Evolutionary conservation across 1,140 invertebrate species (phyloP), one percentile per base, ranked within the genome.

Genomic region (Euschistus heros): DNA sequence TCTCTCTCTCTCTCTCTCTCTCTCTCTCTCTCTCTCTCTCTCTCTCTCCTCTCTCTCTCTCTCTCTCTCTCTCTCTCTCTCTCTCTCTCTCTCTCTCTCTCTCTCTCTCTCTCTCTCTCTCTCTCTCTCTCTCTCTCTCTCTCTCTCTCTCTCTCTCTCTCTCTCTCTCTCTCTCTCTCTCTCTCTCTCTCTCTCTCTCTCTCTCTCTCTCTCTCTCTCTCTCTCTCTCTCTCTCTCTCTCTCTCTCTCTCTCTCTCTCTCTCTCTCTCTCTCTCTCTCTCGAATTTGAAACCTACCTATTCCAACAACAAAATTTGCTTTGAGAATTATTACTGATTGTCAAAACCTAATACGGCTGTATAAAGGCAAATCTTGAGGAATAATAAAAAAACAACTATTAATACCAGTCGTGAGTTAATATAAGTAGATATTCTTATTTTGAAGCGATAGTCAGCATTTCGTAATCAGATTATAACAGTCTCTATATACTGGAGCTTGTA

Each of bases 21-120:
- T 54, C 52, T 54, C 52, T 54, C 52, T 54, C 52, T 54, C 52
- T 54, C 52, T 54, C 52, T 54, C 52, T 54, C 52, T 54, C 52
- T 54, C 52, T 54, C 52, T 54, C 52, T 44, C 42, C 42, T 54
- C 52, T 54, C 52, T 54, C 52, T 54, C 52, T 54, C 52, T 54
- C 52, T 54, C 52, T 54, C 52, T 54, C 52, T 54, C 52, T 54
- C 52, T 54, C 52, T 54, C 52, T 54, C 52, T 54, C 52, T 54
- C 52, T 54, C 52, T 54, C 52, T 24, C 52, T 54, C 52, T 54
- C 52, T 54, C 52, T 24, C 52, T 54, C 52, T 54, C 52, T 24
- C 52, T 54, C 52, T 54, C 17, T 54, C 52, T 54, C 52, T 54
- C 52, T 54, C 52, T 54, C 52, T 54, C 52, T 54, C 52, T 44